Evolutionary conservation across 2,113 vertebrate species (phyloP), one percentile per base, ranked within the genome.

Genomic region (Saguinus midas): DNA sequence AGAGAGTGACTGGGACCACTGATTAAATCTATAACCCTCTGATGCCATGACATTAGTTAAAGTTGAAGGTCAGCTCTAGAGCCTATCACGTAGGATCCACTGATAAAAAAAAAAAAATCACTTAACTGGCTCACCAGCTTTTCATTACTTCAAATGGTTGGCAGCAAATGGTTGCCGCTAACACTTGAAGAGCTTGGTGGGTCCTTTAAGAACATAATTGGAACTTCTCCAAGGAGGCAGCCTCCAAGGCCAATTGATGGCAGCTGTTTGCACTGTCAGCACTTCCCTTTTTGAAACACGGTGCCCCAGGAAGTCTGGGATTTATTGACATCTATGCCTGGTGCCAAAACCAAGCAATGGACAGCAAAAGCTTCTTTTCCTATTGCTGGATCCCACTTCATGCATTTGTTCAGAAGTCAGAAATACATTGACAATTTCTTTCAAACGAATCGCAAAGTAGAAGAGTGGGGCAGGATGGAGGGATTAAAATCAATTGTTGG

Each of bases 321-420:
- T 90, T 96, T 89, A 86, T 52, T 85, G 86, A 83, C 61, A 37
- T 11, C 43, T 70, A 78, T 78, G 12, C 13, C 64, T 70, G 45
- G 43, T 90, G 95, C 94, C 96, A 97, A 97, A 70, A 81, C 18
- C 37, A 87, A 81, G 95, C 92, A 92, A 58, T 61, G 80, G 82
- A 18, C 68, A 93, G 7, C 58, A 93, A 95, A 17, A 32, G 29
- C 52, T 91, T 64, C 75, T 87, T 95, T 87, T 97, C 48, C 27
- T 88, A 45, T 17, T 75, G 80, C 68, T 90, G 78, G 78, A 76
- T 13, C 64, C 91, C 35, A 66, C 68, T 84, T 96, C 90, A 94
- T 91, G 84, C 92, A 73, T 86, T 75, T 50, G 45, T 64, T 96
- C 79, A 76, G 57, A 97, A 95, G 88, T 96, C 55, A 97, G 79